Conservation (phyloP, 2,888 invertebrate species). For the Temnothorax unifasciatus region DNA sequence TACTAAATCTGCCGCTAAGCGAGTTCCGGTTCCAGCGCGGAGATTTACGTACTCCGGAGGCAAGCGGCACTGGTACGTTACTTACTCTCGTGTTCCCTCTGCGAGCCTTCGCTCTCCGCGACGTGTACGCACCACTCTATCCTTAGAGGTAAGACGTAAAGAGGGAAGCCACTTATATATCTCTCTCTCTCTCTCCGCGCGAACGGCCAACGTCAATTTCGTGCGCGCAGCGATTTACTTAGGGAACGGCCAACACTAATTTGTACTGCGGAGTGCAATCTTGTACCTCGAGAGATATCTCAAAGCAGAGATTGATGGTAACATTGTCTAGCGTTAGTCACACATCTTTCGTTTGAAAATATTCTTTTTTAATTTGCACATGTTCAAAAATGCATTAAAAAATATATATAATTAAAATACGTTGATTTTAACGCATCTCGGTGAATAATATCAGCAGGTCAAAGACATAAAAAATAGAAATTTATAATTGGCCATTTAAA, state of each 20-base stretch:
- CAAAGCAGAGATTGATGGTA: constrained; percentile 28
- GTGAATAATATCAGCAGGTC: background rate
- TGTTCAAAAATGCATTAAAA: background rate
- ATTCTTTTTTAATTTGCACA: background rate
- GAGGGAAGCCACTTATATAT: constrained; percentile 21
- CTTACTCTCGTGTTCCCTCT: constrained; percentile 67
- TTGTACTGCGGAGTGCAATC: constrained; percentile 44
- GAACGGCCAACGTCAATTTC: constrained; percentile 47
- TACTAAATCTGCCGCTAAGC: constrained; percentile 83
- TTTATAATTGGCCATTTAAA: background rate
- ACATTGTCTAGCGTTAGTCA: constrained; percentile 22
- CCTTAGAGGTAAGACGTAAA: constrained; percentile 38
- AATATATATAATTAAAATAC: background rate
- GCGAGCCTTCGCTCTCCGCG: constrained; percentile 31
- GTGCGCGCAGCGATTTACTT: constrained; percentile 43
- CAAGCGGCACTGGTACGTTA: constrained; percentile 65
- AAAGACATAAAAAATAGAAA: background rate
- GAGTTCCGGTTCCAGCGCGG: constrained; percentile 80
- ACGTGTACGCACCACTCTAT: constrained; percentile 60
- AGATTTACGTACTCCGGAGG: constrained; percentile 81
- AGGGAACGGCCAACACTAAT: constrained; percentile 49
- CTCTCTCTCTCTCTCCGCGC: constrained; percentile 1
- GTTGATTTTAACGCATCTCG: background rate
- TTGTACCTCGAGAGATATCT: constrained; percentile 50
- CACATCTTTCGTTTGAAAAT: background rate